phyloP scores from a whole-genome alignment of 2,113 vertebrate species.

The Larimichthys crocea region DNA sequence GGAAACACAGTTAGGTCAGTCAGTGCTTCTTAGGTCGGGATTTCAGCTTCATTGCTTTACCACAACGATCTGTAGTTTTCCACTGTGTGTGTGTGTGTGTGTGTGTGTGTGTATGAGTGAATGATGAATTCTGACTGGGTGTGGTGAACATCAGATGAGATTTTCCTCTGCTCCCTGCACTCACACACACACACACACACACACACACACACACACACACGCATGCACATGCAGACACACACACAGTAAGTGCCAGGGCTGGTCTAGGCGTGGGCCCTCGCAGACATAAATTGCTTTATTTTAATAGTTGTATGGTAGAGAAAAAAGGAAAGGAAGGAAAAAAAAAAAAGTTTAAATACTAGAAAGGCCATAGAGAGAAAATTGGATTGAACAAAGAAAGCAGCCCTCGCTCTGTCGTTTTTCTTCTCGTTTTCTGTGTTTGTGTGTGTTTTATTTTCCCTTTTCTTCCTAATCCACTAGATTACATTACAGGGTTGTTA shows the following conservation, averaged over 20 bases:
- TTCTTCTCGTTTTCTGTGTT: not conserved
- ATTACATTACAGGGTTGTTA: slow-evolving; percentile 25
- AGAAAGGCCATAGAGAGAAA: slow-evolving; percentile 57
- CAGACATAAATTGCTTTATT: slow-evolving; percentile 83
- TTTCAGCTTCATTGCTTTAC: slow-evolving; percentile 73
- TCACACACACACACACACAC: slow-evolving; percentile 31
- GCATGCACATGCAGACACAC: slow-evolving; percentile 43
- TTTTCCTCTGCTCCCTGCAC: slow-evolving; percentile 79
- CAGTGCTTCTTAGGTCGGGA: slow-evolving; percentile 55
- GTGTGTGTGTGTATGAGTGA: slow-evolving; percentile 43
- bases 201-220: slow-evolving; percentile 36
- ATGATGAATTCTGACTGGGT: slow-evolving; percentile 82
- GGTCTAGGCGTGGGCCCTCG: slow-evolving; percentile 82
- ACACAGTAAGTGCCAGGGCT: slow-evolving; percentile 68
- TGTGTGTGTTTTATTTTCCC: not conserved
- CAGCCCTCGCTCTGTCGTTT: not conserved
- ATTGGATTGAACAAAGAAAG: slow-evolving; percentile 48
- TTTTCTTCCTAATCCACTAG: slow-evolving; percentile 27
- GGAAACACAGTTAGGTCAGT: slow-evolving; percentile 70
- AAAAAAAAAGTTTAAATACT: slow-evolving; percentile 59
- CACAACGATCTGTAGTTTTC: slow-evolving; percentile 80
- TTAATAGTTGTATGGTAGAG: slow-evolving; percentile 80
- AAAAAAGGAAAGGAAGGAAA: slow-evolving; percentile 36
- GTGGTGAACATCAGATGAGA: slow-evolving; percentile 83
- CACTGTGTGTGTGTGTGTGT: slow-evolving; percentile 59